Evolutionary conservation across 2,113 vertebrate genomes (phyloP).

Genomic region (Ploceus nigricollis): DNA sequence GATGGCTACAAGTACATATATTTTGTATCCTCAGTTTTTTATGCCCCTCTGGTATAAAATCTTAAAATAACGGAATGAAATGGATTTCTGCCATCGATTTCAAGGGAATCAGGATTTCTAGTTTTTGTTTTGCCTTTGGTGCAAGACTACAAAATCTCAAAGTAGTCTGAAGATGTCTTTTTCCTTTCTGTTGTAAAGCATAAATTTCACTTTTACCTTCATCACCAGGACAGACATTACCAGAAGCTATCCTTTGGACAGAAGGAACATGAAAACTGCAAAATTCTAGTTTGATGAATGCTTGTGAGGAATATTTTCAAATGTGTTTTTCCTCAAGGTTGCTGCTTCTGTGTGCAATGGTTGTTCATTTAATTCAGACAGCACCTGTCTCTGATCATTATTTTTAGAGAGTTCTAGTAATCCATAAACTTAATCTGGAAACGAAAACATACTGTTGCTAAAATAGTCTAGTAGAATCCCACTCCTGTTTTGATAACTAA

Average conservation of each 20-base stretch:
- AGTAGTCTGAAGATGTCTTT: constrained; percentile 6
- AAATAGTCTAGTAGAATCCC: neutral
- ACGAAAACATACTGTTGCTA: neutral
- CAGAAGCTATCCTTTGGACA: constrained; percentile 52
- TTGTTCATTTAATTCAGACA: constrained; percentile 32
- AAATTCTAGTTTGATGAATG: constrained; percentile 28
- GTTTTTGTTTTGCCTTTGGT: constrained; percentile 14
- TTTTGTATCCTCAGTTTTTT: neutral
- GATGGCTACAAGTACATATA: neutral
- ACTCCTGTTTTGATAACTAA: neutral
- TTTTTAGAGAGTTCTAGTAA: constrained; percentile 14
- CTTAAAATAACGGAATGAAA: neutral
- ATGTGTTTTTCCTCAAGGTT: constrained; percentile 55
- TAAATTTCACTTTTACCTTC: constrained; percentile 46
- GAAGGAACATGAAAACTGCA: constrained; percentile 32
- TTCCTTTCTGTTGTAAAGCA: constrained; percentile 5
- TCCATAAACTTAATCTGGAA: constrained; percentile 6
- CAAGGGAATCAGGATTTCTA: neutral
- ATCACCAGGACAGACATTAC: constrained; percentile 23
- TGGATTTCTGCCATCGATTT: neutral
- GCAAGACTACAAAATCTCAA: neutral
- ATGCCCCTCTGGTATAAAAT: neutral
- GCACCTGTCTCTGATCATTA: constrained; percentile 32
- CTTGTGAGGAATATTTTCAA: constrained; percentile 11
- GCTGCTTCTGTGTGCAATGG: neutral